Evolutionary conservation across 1,140 invertebrate species (phyloP), one percentile per base, ranked within the genome.

Genomic region (Solenopsis fugax): DNA sequence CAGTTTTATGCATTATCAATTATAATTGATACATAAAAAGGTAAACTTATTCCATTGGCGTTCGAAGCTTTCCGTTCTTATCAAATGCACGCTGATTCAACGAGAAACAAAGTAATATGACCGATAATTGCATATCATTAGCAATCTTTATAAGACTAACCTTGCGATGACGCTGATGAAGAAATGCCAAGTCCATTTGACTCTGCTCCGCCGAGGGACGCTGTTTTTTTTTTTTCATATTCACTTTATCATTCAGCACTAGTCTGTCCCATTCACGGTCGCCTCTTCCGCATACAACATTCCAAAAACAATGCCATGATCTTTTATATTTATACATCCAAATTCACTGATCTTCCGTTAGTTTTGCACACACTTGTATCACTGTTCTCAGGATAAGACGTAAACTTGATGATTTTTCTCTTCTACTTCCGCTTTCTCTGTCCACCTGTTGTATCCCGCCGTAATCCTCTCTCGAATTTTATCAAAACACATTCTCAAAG

Each of bases 91-190:
- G 21, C 62, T 41, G 16, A 84, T 84, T 62, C 56, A 75, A 60
- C 16, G 37, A 50, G 6, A 78, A n/a, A 34, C 13, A 60, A 76
- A 41, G 13, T 29, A 67, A 77, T n/a, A 29, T 21, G 41, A 41
- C 12, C 41, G 5, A 60, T 50, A 60, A 72, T 24, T 13, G 45
- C 54, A 29, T 72, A 75, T 84, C 56, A 45, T 77, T 77, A 77
- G 58, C 58, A 78, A 85, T 86, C 18, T 84, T 62, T 87, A 13
- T 75, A 84, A 76, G 86, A 94, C 93, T 93, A 91, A 93, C 93
- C 93, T 94, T 92, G 87, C 88, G 90, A 91, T 82, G 90, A 89
- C 80, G 91, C 87, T 82, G 89, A 90, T 69, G 90, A 91, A 91
- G 91, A 92, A 92, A 87, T 75, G 88, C 80, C 89, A 85, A 90